Base-by-base conservation (phyloP, 2,888 invertebrate species). In the Limnephilus lunatus region DNA sequence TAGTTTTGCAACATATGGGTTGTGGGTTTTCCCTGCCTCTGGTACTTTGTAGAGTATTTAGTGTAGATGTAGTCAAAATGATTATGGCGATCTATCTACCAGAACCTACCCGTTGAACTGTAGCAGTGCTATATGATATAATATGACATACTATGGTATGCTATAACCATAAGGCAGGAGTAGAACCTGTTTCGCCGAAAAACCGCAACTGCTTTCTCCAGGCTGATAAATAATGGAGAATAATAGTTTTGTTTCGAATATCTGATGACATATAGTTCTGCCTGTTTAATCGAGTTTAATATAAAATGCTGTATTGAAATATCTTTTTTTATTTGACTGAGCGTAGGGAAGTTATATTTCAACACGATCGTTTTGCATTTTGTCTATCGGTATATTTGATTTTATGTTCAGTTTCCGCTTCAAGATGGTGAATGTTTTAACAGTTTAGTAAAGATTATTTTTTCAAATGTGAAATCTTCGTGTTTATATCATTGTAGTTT, bases 111-210 rank as follows among this genome's bases (percentile, higher is more conserved):
- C n/a, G 25, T n/a, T 9, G 25, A 9, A 7, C 68, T 68, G 68
- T 68, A 68, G 68, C 25, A 9, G 68, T 68, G 25, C 68, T 68
- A 68, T 68, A 68, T 53, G 25, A 9, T 68, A 25, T n/a, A 25
- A 9, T 68, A 25, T 68, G 19, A 53, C 53, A 68, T 68, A 68
- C 9, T 25, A 68, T 9, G 7, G n/a, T 25, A 35, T 19, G 14
- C 15, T 48, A 15, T 48, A 48, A 14, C 15, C 15, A 15, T 48
- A 48, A 14, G 35, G 35, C 35, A 83, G 83, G 35, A 83, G 83
- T 35, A 80, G 68, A 89, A 89, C 89, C 80, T 89, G 89, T 89
- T 89, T 80, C 7, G 14, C 68, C 89, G 48, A 87, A 89, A 89
- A 89, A 89, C 30, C 53, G 31, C 35, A 25, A 25, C 89, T 14